Conservation (phyloP, 1,140 invertebrate species). For the Zaprionus kolodkinae region DNA sequence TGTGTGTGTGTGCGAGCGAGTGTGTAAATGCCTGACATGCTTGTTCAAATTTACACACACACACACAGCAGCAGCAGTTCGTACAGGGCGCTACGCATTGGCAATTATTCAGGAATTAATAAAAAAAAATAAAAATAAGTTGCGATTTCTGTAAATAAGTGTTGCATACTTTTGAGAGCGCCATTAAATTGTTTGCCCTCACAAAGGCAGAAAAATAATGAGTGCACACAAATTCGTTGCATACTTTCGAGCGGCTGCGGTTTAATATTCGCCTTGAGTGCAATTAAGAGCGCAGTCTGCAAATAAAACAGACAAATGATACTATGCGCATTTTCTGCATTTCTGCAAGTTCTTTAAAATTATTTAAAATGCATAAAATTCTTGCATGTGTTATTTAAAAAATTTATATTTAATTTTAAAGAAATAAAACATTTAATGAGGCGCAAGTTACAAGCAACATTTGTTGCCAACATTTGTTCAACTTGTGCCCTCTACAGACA, state of each 20-base stretch:
- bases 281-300: not conserved
- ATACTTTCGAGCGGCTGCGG: not conserved
- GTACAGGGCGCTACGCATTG: constrained; percentile 11
- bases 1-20: constrained; percentile 16
- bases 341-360: not conserved
- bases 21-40: constrained; percentile 23
- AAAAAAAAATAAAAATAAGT: not conserved
- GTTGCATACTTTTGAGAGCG: not conserved
- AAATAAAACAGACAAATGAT: not conserved
- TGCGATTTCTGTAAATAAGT: not conserved
- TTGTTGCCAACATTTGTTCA: not conserved
- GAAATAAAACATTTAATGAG: not conserved
- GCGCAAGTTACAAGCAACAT: too few species aligned
- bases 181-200: not conserved
- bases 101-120: not conserved
- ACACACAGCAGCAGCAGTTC: constrained; percentile 1
- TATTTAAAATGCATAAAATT: not conserved
- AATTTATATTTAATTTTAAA: not conserved
- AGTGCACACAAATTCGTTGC: not conserved
- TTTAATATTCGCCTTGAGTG: not conserved
- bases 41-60: constrained; percentile 30
- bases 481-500: not conserved
- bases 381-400: not conserved
- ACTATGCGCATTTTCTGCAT: not conserved
- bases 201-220: not conserved